Evolutionary conservation across 2,888 invertebrate species (phyloP).

Genomic region (Parnassius orleans): DNA sequence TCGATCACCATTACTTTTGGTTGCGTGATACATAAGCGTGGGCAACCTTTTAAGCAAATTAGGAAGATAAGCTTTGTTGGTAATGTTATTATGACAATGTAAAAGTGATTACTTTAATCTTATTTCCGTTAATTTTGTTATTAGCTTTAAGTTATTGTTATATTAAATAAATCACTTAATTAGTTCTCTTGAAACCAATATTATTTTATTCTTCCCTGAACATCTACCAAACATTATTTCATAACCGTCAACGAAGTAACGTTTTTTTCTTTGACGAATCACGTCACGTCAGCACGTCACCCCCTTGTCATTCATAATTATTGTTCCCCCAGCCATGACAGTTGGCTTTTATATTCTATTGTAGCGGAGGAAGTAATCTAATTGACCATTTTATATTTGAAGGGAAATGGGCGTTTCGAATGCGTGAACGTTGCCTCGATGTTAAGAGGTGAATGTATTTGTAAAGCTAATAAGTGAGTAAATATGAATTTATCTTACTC

Average conservation of each 20-base stretch:
- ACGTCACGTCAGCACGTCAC: conserved; percentile 45
- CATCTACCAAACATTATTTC: no score
- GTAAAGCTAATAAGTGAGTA: no score
- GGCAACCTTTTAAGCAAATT: conserved; percentile 11
- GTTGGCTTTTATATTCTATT: conserved; percentile 66
- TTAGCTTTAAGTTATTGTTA: no score
- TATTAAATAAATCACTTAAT: no score
- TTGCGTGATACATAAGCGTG: conserved; percentile 7
- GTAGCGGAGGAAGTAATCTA: conserved; percentile 68
- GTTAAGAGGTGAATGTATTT: conserved; percentile 6
- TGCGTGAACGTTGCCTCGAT: conserved; percentile 47
- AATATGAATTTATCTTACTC: no score
- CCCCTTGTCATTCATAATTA: conserved; percentile 36
- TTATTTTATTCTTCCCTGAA: no score
- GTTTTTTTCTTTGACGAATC: conserved; percentile 12
- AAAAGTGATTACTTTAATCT: no score
- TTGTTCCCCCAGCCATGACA: conserved; percentile 39
- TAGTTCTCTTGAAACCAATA: no score
- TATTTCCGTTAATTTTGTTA: no score
- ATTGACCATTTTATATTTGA: conserved; percentile 61
- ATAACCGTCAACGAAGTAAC: no score
- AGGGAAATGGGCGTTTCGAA: conserved; percentile 61
- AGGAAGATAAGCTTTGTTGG: neutral
- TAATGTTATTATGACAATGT: neutral
- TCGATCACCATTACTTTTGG: conserved; percentile 17